Percentiles rank a stretch among this genome's conserved stretches.
Evolutionary conservation across 2,113 vertebrate species (phyloP).

Genomic region (Hyperoodon ampullatus): DNA sequence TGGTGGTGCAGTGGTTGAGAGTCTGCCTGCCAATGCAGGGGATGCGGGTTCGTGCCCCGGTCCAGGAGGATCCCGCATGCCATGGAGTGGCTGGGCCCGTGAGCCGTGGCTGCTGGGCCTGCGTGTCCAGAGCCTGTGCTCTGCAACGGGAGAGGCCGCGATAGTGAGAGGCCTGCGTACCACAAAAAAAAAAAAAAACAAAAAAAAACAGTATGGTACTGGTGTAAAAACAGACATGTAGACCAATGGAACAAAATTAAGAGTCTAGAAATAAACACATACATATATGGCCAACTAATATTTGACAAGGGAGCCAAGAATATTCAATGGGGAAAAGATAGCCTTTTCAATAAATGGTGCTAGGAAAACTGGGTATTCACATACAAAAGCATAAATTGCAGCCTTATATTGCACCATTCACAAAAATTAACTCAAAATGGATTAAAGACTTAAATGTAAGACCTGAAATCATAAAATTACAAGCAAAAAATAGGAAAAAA

Average conservation of each 20-base stretch:
- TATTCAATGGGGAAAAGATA: not conserved
- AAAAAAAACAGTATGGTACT: not conserved
- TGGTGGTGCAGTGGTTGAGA: too few species aligned
- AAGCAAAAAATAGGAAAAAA: not conserved
- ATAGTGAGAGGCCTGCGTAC: too few species aligned
- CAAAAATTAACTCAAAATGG: not conserved
- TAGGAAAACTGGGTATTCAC: not conserved
- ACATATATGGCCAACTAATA: not conserved
- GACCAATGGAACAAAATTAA: not conserved
- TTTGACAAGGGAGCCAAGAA: not conserved
- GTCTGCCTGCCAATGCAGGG: too few species aligned
- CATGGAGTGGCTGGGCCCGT: too few species aligned
- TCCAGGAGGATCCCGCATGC: too few species aligned
- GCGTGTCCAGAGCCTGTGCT: too few species aligned
- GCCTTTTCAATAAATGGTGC: not conserved
- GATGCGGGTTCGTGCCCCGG: too few species aligned
- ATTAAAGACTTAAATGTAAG: not conserved
- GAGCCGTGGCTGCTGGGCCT: too few species aligned
- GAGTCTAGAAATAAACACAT: not conserved
- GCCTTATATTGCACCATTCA: not conserved
- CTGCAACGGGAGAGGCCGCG: too few species aligned
- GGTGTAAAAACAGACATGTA: not conserved
- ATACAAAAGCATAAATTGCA: not conserved
- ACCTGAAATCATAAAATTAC: not conserved
- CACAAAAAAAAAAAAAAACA: too few species aligned